Evolutionary conservation across 2,797 vertebrate genomes (phyloP), one percentile per base, ranked within the genome.

Genomic region (Poecile montanus): DNA sequence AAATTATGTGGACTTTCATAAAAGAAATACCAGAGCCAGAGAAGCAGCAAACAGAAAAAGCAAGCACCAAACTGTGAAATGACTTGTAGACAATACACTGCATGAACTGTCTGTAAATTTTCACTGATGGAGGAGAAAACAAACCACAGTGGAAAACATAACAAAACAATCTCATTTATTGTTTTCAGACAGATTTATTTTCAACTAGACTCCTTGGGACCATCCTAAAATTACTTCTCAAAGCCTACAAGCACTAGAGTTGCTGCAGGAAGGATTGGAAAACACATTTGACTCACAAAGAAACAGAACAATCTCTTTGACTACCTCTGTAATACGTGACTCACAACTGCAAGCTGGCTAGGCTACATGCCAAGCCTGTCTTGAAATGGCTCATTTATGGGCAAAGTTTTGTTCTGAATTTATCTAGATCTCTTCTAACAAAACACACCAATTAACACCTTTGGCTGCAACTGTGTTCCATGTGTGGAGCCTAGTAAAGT

Each of bases 111-210:
- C 68, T 34, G 17, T 40, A 76, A 53, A 48, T 83, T 83, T 78
- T 88, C 76, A 63, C 26, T 66, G 73, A 63, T n/a, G 8, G 20
- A 91, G 44, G 12, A 17, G 29, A 72, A 93, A 80, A 50, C 42
- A 73, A 13, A 42, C 25, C 23, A 14, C 51, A 27, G 18, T 3
- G 2, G 54, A 91, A 94, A 89, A 54, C 32, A 47, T 36, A 86
- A 91, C 60, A 10, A 60, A 93, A 58, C 27, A 42, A n/a, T 29
- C 14, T 15, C 45, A 57, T 22, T 87, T 75, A 73, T 6, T 84
- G 40, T 81, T 92, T 88, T 67, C 77, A 79, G 68, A 71, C 45
- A 79, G 58, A 78, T 81, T 96, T 88, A 63, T 79, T 88, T 84
- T 44, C 32, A 88, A 45, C 13, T 4, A 4, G 45, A 71, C 16